A percentile compares a stretch with the other conserved stretches of the same genome.
These are phyloP conservation scores for Aspidapion aeneum DNA, from an alignment of 2,888 invertebrate species.

Conservation along the genomic window DNA sequence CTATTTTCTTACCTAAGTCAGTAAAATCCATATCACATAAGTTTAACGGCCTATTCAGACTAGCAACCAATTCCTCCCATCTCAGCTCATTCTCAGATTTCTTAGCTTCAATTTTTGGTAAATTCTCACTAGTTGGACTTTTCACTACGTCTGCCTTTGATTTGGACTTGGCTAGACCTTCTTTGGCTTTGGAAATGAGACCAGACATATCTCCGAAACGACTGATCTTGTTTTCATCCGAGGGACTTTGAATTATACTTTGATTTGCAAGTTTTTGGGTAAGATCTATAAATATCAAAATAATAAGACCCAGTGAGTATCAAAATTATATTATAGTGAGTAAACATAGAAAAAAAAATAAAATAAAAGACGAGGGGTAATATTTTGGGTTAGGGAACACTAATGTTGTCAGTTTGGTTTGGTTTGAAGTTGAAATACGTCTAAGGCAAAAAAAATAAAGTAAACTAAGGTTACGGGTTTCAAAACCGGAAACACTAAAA, in stretches of 20 bases:
- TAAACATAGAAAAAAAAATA: too few relatives aligned
- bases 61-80: slow-evolving; percentile 89
- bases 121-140: slow-evolving; percentile 65
- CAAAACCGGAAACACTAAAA: too few relatives aligned
- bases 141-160: slow-evolving; percentile 75
- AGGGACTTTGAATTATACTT: slow-evolving; percentile 53
- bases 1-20: slow-evolving; percentile 57
- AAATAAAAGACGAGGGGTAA: too few relatives aligned
- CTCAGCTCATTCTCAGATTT: slow-evolving; percentile 92
- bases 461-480: too few relatives aligned
- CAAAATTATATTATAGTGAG: too few relatives aligned
- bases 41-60: slow-evolving; percentile 70
- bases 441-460: too few relatives aligned
- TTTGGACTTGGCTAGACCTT: slow-evolving; percentile 80
- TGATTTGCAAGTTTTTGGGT: slow-evolving; percentile 81
- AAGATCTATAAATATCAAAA: slow-evolving; percentile 58
- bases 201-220: slow-evolving; percentile 84
- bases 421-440: too few relatives aligned
- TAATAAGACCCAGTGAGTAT: too few relatives aligned
- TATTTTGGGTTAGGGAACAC: too few relatives aligned
- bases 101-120: slow-evolving; percentile 63
- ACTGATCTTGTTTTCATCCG: slow-evolving; percentile 54
- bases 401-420: too few relatives aligned
- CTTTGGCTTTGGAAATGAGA: slow-evolving; percentile 87
- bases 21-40: slow-evolving; percentile 96